These are phyloP conservation scores for Camptogramma bilineatum DNA, from an alignment of 2,888 invertebrate species.

Conservation along the genomic window DNA sequence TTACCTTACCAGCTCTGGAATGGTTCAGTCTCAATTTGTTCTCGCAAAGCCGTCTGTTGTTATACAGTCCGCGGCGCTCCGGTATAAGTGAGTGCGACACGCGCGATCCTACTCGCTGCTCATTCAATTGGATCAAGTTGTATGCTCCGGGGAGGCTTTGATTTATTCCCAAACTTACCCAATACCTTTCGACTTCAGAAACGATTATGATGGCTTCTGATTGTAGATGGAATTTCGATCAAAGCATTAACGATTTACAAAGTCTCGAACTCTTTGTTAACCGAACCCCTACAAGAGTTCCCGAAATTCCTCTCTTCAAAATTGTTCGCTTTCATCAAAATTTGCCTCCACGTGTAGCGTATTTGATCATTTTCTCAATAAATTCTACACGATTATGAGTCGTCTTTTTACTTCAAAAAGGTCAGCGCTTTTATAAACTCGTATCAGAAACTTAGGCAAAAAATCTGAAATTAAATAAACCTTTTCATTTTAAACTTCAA, in stretches of 20 bases:
- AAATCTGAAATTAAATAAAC: neutral
- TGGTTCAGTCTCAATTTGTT: neutral
- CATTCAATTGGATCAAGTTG: slow-evolving; percentile 12
- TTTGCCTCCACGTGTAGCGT: neutral
- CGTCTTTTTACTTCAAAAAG: neutral
- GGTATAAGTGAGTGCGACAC: slow-evolving; percentile 8
- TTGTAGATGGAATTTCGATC: neutral
- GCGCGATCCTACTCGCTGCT: neutral
- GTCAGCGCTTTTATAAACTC: neutral
- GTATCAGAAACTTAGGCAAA: neutral
- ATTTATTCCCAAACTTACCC: slow-evolving; percentile 19
- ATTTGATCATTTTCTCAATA: neutral
- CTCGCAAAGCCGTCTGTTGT: neutral
- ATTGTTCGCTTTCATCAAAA: neutral
- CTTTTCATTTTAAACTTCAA: neutral
- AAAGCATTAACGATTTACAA: neutral
- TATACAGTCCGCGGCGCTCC: neutral
- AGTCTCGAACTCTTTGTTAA: neutral
- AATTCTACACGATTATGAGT: neutral
- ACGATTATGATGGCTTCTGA: slow-evolving; percentile 5
- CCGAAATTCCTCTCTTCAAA: neutral
- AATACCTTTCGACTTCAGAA: slow-evolving; percentile 4
- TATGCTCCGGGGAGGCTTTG: slow-evolving; percentile 5
- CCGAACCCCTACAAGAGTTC: neutral
- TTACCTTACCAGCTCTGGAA: neutral